phyloP scores from a whole-genome alignment of 2,113 vertebrate genomes.

The Malurus alboscapulatus region DNA sequence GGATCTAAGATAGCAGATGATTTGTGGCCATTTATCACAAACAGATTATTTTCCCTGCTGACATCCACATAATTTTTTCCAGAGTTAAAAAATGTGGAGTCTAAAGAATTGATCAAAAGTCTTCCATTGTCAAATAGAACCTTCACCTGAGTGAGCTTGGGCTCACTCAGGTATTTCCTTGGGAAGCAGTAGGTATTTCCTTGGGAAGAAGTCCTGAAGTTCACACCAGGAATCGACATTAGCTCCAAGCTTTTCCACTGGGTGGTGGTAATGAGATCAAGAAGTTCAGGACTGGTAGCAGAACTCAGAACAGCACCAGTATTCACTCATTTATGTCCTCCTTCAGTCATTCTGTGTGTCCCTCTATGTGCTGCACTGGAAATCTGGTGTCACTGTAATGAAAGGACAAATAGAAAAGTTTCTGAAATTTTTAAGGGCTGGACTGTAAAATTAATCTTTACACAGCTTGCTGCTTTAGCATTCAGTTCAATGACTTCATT shows the following conservation, averaged over 20 bases:
- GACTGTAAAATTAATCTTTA: not conserved
- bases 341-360: not conserved
- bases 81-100: not conserved
- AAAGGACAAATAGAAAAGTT: not conserved
- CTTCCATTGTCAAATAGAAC: not conserved
- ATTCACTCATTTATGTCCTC: not conserved
- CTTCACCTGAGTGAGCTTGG: not conserved
- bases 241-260: slow-evolving; percentile 8
- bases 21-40: not conserved
- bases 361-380: not conserved
- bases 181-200: not conserved
- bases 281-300: not conserved
- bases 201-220: not conserved
- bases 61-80: not conserved
- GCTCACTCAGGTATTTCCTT: no score
- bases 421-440: not conserved
- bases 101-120: not conserved
- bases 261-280: slow-evolving; percentile 44
- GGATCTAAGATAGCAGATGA: not conserved
- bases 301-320: not conserved
- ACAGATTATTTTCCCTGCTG: not conserved
- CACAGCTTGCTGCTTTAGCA: not conserved
- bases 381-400: not conserved
- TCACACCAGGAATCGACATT: not conserved
- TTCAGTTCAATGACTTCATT: not conserved